A percentile compares a stretch with the other conserved stretches of the same genome.
Conservation (phyloP, 1,140 invertebrate species). For the Platyscapa corneri region DNA sequence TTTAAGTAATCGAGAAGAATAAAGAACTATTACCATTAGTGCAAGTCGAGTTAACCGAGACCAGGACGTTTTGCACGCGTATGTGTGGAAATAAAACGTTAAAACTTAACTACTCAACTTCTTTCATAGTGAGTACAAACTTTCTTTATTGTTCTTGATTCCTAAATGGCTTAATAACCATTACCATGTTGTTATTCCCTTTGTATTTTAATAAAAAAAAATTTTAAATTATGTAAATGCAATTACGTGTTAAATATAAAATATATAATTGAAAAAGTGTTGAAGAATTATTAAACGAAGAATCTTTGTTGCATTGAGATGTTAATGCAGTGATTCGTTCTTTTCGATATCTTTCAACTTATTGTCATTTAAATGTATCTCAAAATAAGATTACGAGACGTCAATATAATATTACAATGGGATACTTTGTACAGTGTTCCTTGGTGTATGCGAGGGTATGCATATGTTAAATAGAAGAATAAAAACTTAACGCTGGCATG, state of each 20-base stretch:
- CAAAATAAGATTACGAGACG: not conserved
- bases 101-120: slow-evolving; percentile 19
- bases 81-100: slow-evolving; percentile 19
- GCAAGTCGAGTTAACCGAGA: not conserved
- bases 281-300: not conserved
- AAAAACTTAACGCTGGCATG: not conserved
- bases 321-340: not conserved
- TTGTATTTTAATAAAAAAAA: not conserved
- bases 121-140: slow-evolving; percentile 1
- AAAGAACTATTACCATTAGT: not conserved
- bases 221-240: not conserved
- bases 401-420: not conserved
- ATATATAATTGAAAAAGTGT: not conserved
- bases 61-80: not conserved
- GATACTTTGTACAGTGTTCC: not conserved
- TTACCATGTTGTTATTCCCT: not conserved
- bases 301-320: not conserved
- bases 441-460: not conserved
- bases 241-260: not conserved
- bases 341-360: not conserved
- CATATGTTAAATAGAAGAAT: not conserved
- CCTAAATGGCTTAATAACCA: not conserved
- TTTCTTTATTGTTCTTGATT: slow-evolving; percentile 11
- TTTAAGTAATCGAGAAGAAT: slow-evolving; percentile 5
- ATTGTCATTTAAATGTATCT: not conserved